Base-by-base conservation (phyloP, 2,113 vertebrate genomes). In the Alces alces region DNA sequence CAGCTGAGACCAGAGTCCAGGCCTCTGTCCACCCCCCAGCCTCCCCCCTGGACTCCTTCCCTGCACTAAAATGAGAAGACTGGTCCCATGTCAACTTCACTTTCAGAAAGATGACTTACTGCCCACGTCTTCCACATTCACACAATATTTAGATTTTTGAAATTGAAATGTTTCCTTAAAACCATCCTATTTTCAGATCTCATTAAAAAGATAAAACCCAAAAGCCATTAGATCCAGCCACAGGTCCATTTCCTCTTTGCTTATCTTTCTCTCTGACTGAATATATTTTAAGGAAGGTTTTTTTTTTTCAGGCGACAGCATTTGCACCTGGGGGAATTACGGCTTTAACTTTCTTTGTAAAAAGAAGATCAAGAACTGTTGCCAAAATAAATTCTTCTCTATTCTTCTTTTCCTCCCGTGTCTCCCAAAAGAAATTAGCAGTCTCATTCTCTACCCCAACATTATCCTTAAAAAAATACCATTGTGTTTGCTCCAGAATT, bases 301-400 rank as follows among this genome's bases (percentile, higher is more conserved):
- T 85, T 50, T 45, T 45, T 50, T 83, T 19, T 73, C 85, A 96
- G 97, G 95, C 93, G 2, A 15, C 57, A 85, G 86, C 82, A 5
- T 91, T 79, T 94, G 90, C 97, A 98, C 97, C 97, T 98, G 97
- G 97, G 47, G 73, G 91, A 98, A 98, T 98, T 97, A 98, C 43
- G 96, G 95, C 95, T 61, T 98, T 86, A 97, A 83, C 87, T 98
- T 98, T 97, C 97, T 97, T 98, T 98, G 98, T 97, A 95, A 98
- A 98, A 97, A 95, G 85, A 95, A 98, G 96, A 98, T 98, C 98
- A 98, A 98, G 98, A 98, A 98, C 95, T 98, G 97, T 97, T 97
- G 95, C 92, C 97, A 97, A 97, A 98, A 87, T 86, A 97, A 98
- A 98, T 97, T 79, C 36, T 93, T 84, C 5, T 30, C 84, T 93